A percentile compares a stretch with the other conserved stretches of the same genome.
phyloP scores from a whole-genome alignment of 2,797 vertebrate species.

The Florisuga fusca region DNA sequence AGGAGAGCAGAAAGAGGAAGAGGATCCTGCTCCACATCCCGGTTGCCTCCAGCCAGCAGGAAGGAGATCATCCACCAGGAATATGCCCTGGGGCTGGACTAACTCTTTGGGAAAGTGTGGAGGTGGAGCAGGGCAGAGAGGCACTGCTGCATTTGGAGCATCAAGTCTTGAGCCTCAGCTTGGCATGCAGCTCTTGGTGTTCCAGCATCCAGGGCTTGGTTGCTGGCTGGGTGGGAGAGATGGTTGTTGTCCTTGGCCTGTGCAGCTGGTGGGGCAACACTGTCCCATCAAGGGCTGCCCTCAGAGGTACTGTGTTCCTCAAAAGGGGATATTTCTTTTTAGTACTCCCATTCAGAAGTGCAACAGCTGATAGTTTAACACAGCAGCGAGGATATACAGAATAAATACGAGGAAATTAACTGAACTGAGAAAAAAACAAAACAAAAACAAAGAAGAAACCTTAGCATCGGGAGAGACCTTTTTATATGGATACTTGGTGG shows the following conservation, averaged over 20 bases:
- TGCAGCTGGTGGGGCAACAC: background rate
- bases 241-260: background rate
- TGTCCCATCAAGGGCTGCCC: background rate
- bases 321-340: background rate
- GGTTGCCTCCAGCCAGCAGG: background rate
- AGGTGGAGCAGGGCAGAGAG: background rate
- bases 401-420: background rate
- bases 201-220: background rate
- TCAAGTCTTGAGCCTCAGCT: fast-evolving
- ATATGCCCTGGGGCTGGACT: background rate
- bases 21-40: background rate
- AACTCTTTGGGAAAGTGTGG: background rate
- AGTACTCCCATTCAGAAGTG: background rate
- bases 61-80: background rate
- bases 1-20: background rate
- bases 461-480: background rate
- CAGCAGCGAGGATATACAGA: background rate
- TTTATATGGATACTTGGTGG: fast-evolving
- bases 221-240: background rate
- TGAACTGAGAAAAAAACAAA: background rate
- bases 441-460: background rate
- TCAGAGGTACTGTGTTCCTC: background rate
- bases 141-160: background rate
- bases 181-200: background rate
- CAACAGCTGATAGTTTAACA: background rate